Evolutionary conservation across 2,113 vertebrate genomes (phyloP), one percentile per base, ranked within the genome.

Genomic region (Stictonetta naevosa): DNA sequence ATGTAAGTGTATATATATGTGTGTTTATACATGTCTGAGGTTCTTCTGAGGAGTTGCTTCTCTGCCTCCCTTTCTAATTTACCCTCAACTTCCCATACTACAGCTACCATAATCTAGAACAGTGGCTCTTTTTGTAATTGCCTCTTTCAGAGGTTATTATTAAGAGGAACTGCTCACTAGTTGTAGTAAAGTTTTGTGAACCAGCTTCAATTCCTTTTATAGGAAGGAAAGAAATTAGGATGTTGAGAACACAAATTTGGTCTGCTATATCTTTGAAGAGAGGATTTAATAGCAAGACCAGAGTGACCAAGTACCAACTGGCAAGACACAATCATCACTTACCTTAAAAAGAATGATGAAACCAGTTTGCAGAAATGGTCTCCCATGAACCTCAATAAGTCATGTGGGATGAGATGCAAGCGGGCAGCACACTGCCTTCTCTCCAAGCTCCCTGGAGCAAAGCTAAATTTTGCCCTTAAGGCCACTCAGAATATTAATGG

Each of bases 361-460:
- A 76, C 25, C 25, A 38, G 31, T 18, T 26, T 67, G 56, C 85
- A 92, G 76, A 83, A 83, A 58, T 14, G 55, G 50, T 55, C 21
- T 85, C 60, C 81, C 28, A 40, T 2, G 56, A 72, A 88, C 78
- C 63, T 85, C 87, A 86, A 29, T 38, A 78, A 71, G 88, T n/a
- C 56, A 53, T 0, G 28, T 19, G 18, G 42, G 55, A 67, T 42
- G 38, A 69, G 59, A 90, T 9, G 21, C 46, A 76, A n/a, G 31
- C 28, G 83, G 34, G 60, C 58, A 81, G 80, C 33, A 69, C 52
- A 84, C 84, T 95, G 72, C 93, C 79, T 83, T 83, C 48, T 52
- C 71, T 55, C 66, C 69, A 88, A 53, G 56, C 52, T 56, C 62
- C 69, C 48, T 53, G 60, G 36, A 89, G 63, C 85, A 94, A 93